Evolutionary conservation across 1,140 invertebrate genomes (phyloP).

Genomic region (Amyelois transitella): DNA sequence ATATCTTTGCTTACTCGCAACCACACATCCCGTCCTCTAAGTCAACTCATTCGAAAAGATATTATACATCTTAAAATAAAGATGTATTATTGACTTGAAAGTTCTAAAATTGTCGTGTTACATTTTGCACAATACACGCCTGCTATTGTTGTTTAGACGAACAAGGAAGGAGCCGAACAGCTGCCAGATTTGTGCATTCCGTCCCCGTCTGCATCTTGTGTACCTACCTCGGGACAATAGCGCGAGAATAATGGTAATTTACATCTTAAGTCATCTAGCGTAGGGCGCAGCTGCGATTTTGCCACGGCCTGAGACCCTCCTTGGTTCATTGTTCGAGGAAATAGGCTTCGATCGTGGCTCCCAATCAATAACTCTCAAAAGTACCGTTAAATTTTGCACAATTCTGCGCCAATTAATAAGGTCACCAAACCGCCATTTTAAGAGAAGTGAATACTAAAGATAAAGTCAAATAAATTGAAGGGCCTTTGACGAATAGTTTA

Average conservation of each 20-base stretch:
- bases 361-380: constrained; percentile 27
- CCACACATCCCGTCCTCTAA: neutral
- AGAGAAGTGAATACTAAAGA: neutral
- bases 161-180: constrained; percentile 67
- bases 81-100: constrained; percentile 15
- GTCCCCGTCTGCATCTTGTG: constrained; percentile 67
- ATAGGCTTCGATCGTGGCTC: constrained; percentile 21
- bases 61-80: neutral
- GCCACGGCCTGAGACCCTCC: constrained; percentile 26
- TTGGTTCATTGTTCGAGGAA: constrained; percentile 15
- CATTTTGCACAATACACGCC: constrained; percentile 64
- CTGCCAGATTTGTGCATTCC: constrained; percentile 67
- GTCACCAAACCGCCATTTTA: neutral
- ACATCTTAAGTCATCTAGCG: constrained; percentile 67
- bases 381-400: constrained; percentile 13
- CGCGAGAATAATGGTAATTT: constrained; percentile 68
- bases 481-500: no score
- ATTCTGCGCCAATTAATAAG: neutral
- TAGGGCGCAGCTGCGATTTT: constrained; percentile 64
- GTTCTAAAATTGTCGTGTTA: constrained; percentile 45
- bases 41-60: neutral
- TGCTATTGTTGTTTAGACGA: constrained; percentile 47
- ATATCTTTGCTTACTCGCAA: constrained; percentile 14
- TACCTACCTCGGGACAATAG: constrained; percentile 46
- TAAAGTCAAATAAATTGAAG: no score